These are phyloP conservation scores for Cyclopterus lumpus DNA, from an alignment of 2,797 vertebrate genomes.

Conservation along the genomic window DNA sequence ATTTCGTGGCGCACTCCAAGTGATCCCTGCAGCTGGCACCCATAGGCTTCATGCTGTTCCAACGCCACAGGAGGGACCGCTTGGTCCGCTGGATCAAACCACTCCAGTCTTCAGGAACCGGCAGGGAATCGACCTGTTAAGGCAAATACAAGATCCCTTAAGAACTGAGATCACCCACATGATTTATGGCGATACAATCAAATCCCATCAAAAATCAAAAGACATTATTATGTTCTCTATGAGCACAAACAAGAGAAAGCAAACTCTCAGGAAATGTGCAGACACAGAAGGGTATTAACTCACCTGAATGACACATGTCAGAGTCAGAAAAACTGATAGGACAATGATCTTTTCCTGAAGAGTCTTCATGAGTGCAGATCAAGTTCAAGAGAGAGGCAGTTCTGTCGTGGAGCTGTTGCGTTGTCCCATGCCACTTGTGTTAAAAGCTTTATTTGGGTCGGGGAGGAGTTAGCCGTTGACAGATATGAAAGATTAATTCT, in stretches of 20 bases:
- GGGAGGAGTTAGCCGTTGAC: constrained; percentile 64
- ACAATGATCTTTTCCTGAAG: constrained; percentile 59
- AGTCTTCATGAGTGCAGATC: constrained; percentile 60
- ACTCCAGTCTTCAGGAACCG: constrained; percentile 66
- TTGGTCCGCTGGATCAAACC: constrained; percentile 80
- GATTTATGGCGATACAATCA: not conserved
- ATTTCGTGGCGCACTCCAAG: constrained; percentile 81
- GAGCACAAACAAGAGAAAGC: not conserved
- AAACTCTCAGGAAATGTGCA: not conserved
- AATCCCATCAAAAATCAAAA: not conserved
- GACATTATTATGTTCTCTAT: not conserved
- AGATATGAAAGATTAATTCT: constrained; percentile 21
- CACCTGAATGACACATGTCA: constrained; percentile 76
- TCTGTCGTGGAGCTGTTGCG: constrained; percentile 12
- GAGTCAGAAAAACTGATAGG: constrained; percentile 62
- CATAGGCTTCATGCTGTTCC: constrained; percentile 85
- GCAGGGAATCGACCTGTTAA: constrained; percentile 74
- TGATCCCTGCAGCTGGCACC: constrained; percentile 82
- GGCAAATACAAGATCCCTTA: not conserved
- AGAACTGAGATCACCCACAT: not conserved
- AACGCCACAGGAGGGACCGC: constrained; percentile 84
- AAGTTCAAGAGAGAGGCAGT: constrained; percentile 3
- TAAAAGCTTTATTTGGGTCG: constrained; percentile 48
- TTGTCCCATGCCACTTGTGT: constrained; percentile 54
- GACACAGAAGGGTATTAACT: constrained; percentile 5